Base-by-base conservation (phyloP, 2,888 invertebrate genomes). In the Drosophila merina region DNA sequence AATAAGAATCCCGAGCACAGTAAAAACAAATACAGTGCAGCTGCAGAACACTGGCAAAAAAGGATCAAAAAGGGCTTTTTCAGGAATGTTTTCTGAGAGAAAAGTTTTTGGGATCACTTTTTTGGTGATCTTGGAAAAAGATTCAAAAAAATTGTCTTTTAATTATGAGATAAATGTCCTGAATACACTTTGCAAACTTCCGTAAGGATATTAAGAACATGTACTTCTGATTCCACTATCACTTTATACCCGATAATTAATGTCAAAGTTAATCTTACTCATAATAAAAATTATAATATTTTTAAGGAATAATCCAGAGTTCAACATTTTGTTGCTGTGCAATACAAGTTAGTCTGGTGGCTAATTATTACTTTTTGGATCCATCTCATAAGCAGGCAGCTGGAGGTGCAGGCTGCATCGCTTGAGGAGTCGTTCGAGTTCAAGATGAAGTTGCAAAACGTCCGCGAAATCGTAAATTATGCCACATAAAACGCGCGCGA, bases 331-430 rank as follows among this genome's bases (percentile, higher is more conserved):
- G 20, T 60, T 42, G 3, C 26, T 8, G 60, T 62, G 60, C 40
- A 40, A 10, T 36, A 40, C 47, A 48, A 57, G 44, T 44, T 67
- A 63, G 40, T 58, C 62, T 55, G 52, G 42, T 72, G 64, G 57
- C 52, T 72, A 77, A 67, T 82, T 71, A 86, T 91, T 90, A 91
- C 91, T 91, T 90, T 91, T 91, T 78, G 89, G 89, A 91, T 91
- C 91, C 91, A 91, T 91, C 79, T 88, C 88, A 86, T 49, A 68
- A 54, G 77, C 72, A 55, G 66, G 54, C 51, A 56, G 70, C 59
- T 72, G 55, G 51, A 48, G 51, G 77, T 71, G 83, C 86, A 70
- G 75, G 57, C 77, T 74, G 88, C 83, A 87, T 87, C 50, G 79
- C 78, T 63, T 55, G 64, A 63, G 51, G 55, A 60, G 45, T 38